Base-by-base conservation (phyloP, 2,113 vertebrate species). In the Scatophagus argus region DNA sequence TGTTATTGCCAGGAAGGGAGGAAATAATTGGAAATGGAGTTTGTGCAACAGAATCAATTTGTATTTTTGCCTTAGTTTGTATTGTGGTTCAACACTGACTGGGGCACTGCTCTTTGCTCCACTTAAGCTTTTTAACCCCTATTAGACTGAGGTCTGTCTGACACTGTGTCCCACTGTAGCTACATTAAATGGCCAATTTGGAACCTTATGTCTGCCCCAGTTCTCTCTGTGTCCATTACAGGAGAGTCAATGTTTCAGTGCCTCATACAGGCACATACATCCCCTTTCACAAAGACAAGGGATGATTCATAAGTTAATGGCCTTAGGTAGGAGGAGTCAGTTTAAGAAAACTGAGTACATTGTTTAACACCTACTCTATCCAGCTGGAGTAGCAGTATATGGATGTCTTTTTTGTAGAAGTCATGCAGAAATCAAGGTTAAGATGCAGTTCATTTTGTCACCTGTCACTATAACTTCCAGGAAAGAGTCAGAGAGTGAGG, bases 161-260 rank as follows among this genome's bases (percentile, higher is more conserved):
- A 87, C 81, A 82, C 70, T 10, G 23, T 38, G 68, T 88, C 76
- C 79, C 56, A 78, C 74, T 79, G 75, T 82, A 66, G 73, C 78
- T 79, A 41, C 87, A 83, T 77, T 87, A 93, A 91, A 95, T 93
- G 91, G 89, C 79, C 88, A 90, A 93, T 93, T 93, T 94, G 85
- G 88, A 85, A 66, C 67, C 87, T 63, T 71, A 73, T 80, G 77
- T 83, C 86, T 91, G 81, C 78, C 82, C 62, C 68, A 67, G 93
- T 91, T 85, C 79, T 83, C 76, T 80, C 71, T 83, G 69, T 71
- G 78, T 88, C 87, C 66, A 81, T 83, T 86, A 84, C 16, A 74
- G 80, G 39, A 76, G 59, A 82, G 63, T 74, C 84, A 83, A 74
- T 85, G 74, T 72, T 83, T 74, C 27, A 4, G 64, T 65, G 52